Evolutionary conservation across 2,888 invertebrate species (phyloP).

Genomic region (Heliconius sara): DNA sequence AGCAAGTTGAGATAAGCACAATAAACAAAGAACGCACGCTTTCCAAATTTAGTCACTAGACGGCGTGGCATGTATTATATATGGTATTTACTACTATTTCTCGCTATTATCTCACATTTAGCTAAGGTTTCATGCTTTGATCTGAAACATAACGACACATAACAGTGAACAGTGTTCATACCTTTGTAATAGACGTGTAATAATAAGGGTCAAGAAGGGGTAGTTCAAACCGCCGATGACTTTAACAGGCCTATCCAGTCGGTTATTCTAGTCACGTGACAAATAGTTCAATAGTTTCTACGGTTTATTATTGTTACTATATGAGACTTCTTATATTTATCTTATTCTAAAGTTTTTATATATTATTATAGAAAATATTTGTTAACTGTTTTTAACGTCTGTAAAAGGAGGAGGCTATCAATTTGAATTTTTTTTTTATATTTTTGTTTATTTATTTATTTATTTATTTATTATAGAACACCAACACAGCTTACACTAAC

Average conservation of each 20-base stretch:
- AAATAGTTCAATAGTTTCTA: constrained; percentile 9
- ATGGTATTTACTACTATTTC: constrained; percentile 5
- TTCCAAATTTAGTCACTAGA: background rate
- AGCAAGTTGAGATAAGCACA: background rate
- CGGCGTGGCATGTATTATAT: background rate
- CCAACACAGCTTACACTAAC: no score
- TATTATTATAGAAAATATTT: background rate
- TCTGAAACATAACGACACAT: constrained; percentile 1
- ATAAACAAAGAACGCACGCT: background rate
- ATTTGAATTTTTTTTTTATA: no score
- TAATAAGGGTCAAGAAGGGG: constrained; percentile 10
- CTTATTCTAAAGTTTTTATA: background rate
- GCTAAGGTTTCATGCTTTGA: constrained; percentile 23
- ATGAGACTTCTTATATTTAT: background rate
- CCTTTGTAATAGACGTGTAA: constrained; percentile 9
- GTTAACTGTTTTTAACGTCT: background rate
- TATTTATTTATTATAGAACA: no score
- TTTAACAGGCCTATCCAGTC: background rate
- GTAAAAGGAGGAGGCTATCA: no score
- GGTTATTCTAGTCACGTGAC: background rate
- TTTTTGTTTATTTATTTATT: no score
- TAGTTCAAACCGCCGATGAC: background rate
- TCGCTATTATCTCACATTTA: constrained; percentile 3
- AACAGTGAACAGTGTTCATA: background rate
- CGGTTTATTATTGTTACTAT: background rate